These are phyloP conservation scores for Pantala flavescens DNA, from an alignment of 1,140 invertebrate species.

Conservation along the genomic window DNA sequence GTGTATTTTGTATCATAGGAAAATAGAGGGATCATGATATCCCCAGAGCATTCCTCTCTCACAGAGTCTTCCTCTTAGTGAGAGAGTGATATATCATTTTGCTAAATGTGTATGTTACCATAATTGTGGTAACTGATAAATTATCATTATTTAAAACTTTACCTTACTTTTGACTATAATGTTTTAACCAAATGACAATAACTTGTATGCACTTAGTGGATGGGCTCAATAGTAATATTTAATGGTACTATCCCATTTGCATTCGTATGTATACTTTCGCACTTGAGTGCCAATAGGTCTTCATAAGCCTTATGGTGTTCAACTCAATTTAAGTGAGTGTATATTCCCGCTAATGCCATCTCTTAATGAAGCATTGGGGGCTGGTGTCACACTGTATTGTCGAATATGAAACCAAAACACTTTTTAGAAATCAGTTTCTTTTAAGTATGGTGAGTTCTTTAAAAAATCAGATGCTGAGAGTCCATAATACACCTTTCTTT, in stretches of 20 bases:
- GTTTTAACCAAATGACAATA: conserved; percentile 6
- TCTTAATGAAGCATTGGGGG: no score
- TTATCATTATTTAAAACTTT: conserved; percentile 1
- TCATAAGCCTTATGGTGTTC: no score
- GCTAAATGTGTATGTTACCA: background rate
- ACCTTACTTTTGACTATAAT: background rate
- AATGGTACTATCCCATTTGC: background rate
- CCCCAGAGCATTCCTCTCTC: no score
- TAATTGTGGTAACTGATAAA: background rate
- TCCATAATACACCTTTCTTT: background rate
- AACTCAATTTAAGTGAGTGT: no score
- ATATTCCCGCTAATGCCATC: no score
- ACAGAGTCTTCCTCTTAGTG: no score
- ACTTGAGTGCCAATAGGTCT: no score
- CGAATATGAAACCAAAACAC: no score
- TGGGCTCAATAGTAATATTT: background rate
- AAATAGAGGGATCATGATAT: background rate
- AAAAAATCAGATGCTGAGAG: background rate
- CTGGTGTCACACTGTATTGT: no score
- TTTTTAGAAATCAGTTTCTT: no score
- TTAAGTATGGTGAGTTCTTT: background rate
- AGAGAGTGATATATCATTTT: background rate
- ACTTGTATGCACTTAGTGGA: background rate
- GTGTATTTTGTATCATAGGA: background rate
- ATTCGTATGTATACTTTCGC: no score